Evolutionary conservation across 2,888 invertebrate species (phyloP).

Genomic region (Napeogenes sylphis): DNA sequence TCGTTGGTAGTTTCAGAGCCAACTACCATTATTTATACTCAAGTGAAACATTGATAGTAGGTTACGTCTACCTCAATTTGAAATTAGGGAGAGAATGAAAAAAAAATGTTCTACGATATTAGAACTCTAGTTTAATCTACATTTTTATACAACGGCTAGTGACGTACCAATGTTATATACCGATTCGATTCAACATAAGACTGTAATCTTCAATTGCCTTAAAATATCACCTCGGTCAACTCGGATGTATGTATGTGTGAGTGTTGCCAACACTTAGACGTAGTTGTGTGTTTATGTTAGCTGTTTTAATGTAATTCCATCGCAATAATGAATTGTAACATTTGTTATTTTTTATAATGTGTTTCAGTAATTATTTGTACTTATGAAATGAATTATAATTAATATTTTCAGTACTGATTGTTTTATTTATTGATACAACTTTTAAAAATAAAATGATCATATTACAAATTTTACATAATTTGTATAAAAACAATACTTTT

Average conservation of each 20-base stretch:
- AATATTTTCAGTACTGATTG: conserved; percentile 59
- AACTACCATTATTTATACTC: too few relatives aligned
- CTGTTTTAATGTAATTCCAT: conserved; percentile 33
- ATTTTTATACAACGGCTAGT: conserved; percentile 12
- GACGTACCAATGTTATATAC: conserved; percentile 9
- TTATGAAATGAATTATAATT: conserved; percentile 66
- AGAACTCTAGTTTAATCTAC: not conserved
- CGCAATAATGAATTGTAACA: conserved; percentile 33
- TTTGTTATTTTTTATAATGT: conserved; percentile 57
- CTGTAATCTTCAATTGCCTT: conserved; percentile 31
- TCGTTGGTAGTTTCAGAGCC: too few relatives aligned
- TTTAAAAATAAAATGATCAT: not conserved
- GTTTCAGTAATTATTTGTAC: conserved; percentile 57
- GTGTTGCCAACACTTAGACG: conserved; percentile 20
- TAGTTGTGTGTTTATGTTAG: conserved; percentile 31
- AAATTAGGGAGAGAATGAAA: not conserved
- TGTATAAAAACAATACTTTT: too few relatives aligned
- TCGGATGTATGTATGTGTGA: conserved; percentile 6
- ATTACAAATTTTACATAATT: too few relatives aligned
- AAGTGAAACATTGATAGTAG: not conserved
- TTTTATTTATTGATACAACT: conserved; percentile 31
- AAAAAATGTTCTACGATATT: not conserved
- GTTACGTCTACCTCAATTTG: not conserved
- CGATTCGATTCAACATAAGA: conserved; percentile 25
- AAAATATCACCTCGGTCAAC: conserved; percentile 19